Evolutionary conservation across 2,797 vertebrate genomes (phyloP).

Genomic region (Pangasius larnaudii): DNA sequence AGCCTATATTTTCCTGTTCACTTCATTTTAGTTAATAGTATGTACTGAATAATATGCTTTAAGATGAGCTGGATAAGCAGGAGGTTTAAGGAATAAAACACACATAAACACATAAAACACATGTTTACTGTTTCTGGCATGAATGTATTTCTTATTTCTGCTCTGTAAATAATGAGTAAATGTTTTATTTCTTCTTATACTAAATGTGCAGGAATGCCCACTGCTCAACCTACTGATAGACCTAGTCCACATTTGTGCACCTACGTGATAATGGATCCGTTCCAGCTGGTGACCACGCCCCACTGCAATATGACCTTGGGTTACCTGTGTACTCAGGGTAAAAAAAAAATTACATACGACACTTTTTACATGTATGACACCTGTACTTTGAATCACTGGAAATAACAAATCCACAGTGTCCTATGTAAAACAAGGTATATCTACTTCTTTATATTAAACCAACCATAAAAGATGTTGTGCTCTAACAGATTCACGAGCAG

Average conservation of each 20-base stretch:
- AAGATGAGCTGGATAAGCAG: background rate
- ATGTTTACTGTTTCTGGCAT: background rate
- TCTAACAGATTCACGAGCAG: background rate
- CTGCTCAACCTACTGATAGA: background rate
- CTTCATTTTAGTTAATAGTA: background rate
- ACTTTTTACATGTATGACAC: background rate
- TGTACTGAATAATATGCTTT: background rate
- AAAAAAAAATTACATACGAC: background rate
- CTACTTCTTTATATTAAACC: background rate
- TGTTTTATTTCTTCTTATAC: background rate
- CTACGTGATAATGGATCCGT: slow-evolving; percentile 67
- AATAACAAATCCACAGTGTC: background rate
- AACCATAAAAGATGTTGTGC: background rate
- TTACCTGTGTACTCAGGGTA: slow-evolving; percentile 74
- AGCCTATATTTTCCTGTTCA: background rate
- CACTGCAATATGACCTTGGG: slow-evolving; percentile 65
- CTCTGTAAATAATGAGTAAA: background rate
- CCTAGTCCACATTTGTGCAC: slow-evolving; percentile 58
- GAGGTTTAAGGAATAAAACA: background rate
- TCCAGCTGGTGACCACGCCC: slow-evolving; percentile 60
- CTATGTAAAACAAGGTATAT: background rate
- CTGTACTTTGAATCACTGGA: background rate
- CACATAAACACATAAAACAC: no score
- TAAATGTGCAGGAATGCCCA: background rate
- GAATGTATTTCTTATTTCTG: background rate